phyloP scores from a whole-genome alignment of 1,140 invertebrate species.

The Hylaeus volcanicus region DNA sequence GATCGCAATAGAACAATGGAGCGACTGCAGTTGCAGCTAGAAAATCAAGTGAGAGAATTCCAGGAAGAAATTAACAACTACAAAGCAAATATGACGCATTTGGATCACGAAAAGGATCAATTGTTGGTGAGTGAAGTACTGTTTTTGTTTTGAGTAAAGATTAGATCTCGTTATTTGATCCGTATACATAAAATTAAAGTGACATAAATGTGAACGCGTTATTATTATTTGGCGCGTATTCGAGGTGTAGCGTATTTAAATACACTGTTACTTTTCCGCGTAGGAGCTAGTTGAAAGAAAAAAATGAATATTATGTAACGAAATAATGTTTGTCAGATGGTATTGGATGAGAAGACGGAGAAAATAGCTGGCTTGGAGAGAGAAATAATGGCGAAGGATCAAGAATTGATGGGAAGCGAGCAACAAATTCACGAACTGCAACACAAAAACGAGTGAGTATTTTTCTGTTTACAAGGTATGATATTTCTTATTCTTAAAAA shows the following conservation, averaged over 20 bases:
- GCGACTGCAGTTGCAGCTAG: slow-evolving; percentile 81
- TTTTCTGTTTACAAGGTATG: slow-evolving; percentile 41
- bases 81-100: slow-evolving; percentile 79
- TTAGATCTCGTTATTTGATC: too few relatives aligned
- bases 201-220: too few relatives aligned
- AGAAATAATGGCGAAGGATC: slow-evolving; percentile 80
- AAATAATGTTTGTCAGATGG: slow-evolving; percentile 73
- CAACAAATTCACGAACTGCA: slow-evolving; percentile 74
- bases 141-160: not conserved
- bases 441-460: slow-evolving; percentile 79
- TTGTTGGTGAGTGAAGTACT: slow-evolving; percentile 75
- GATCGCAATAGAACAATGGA: slow-evolving; percentile 81
- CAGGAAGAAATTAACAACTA: slow-evolving; percentile 82
- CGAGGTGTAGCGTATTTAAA: too few relatives aligned
- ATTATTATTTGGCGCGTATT: too few relatives aligned
- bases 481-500: slow-evolving; percentile 4
- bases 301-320: not conserved
- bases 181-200: too few relatives aligned
- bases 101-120: slow-evolving; percentile 84
- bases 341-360: slow-evolving; percentile 83
- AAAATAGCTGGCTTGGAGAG: slow-evolving; percentile 81
- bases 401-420: slow-evolving; percentile 66
- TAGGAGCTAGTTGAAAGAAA: too few relatives aligned
- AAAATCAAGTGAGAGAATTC: slow-evolving; percentile 81
- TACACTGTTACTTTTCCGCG: too few relatives aligned